Evolutionary conservation across 2,888 invertebrate genomes (phyloP).

Genomic region (Nebria salina): DNA sequence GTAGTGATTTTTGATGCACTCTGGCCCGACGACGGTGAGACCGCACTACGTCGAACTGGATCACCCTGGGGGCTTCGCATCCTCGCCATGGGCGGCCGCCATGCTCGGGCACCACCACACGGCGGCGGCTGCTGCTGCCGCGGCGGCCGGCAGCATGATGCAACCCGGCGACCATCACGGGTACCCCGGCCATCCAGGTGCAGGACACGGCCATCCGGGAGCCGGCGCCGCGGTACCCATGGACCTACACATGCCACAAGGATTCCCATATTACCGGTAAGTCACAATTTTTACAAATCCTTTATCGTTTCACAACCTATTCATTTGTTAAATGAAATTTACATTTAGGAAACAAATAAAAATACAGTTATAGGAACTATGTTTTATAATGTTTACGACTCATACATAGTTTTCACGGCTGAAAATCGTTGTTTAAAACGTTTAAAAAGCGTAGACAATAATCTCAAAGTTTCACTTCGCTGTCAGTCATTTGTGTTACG

Average conservation of each 20-base stretch:
- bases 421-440: no score
- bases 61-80: constrained; percentile 77
- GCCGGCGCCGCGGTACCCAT: constrained; percentile 76
- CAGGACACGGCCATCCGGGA: constrained; percentile 64
- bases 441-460: no score
- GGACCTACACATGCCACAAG: constrained; percentile 92
- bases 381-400: no score
- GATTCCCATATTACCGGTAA: constrained; percentile 91
- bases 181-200: constrained; percentile 71
- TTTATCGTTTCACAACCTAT: neutral
- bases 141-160: constrained; percentile 62
- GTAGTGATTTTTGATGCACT: constrained; percentile 55
- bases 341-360: no score
- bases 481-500: neutral
- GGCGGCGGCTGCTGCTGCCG: constrained; percentile 61
- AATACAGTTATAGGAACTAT: no score
- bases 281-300: constrained; percentile 53
- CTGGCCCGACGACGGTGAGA: constrained; percentile 54
- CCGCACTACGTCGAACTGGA: constrained; percentile 69
- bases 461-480: neutral
- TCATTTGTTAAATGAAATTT: no score
- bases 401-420: no score
- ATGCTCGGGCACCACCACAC: constrained; percentile 72
- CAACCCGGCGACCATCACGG: constrained; percentile 63
- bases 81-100: constrained; percentile 81